These are phyloP conservation scores for Rallus limicola DNA, from an alignment of 2,113 vertebrate species.

Conservation along the genomic window DNA sequence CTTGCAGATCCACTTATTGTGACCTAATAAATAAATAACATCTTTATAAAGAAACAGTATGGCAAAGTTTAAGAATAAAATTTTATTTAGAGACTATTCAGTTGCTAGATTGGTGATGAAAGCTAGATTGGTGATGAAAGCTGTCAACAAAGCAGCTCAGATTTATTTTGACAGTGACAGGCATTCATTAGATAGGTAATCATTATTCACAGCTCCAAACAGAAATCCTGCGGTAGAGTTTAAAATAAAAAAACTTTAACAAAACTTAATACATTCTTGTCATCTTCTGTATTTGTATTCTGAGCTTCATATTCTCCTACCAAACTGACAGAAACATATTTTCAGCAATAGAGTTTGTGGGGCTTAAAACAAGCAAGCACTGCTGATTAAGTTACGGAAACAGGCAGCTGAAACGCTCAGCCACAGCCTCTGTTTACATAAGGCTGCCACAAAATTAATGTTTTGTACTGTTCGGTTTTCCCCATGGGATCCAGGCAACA, in stretches of 20 bases:
- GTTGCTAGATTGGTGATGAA: not conserved
- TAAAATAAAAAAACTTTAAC: not conserved
- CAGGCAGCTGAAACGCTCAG: not conserved
- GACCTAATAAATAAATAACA: slow-evolving; percentile 5
- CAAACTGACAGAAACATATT: not conserved
- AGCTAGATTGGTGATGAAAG: not conserved
- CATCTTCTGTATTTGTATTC: not conserved
- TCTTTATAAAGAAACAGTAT: not conserved
- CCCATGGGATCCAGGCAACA: slow-evolving; percentile 20
- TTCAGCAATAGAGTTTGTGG: not conserved
- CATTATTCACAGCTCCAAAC: not conserved
- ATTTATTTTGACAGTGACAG: not conserved
- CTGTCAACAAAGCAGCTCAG: not conserved
- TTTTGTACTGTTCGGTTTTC: not conserved
- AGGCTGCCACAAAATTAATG: slow-evolving; percentile 1
- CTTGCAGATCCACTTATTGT: not conserved
- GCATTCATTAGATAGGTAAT: not conserved
- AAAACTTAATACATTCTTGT: not conserved
- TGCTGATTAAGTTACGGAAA: not conserved
- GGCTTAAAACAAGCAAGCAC: not conserved
- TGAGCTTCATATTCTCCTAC: not conserved
- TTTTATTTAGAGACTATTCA: not conserved
- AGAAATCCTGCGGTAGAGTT: not conserved
- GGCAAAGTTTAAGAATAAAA: not conserved
- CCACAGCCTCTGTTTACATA: slow-evolving; percentile 7